These are phyloP conservation scores for Sander lucioperca DNA, from an alignment of 2,113 vertebrate species.

Conservation along the genomic window DNA sequence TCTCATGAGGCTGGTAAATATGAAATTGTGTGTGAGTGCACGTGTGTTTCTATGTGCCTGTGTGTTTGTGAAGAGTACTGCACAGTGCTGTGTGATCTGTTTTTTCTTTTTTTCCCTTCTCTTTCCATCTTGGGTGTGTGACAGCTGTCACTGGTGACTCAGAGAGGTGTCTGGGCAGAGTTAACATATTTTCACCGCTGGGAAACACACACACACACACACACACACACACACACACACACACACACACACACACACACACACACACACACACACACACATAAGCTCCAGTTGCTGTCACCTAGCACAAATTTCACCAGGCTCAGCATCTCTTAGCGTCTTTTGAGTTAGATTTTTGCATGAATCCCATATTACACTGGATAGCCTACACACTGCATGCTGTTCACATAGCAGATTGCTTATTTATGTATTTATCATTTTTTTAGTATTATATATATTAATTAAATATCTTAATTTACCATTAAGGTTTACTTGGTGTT, in stretches of 20 bases:
- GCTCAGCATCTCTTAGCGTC: slow-evolving; percentile 61
- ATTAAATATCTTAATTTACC: background rate
- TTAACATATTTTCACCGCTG: slow-evolving; percentile 68
- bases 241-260: slow-evolving; percentile 49
- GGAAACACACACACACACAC: slow-evolving; percentile 51
- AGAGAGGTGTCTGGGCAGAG: slow-evolving; percentile 77
- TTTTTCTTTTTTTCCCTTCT: slow-evolving; percentile 12
- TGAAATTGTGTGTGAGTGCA: slow-evolving; percentile 55
- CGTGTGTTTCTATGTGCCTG: slow-evolving; percentile 31
- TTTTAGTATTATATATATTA: background rate
- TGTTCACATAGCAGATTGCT: background rate
- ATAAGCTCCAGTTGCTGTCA: slow-evolving; percentile 63
- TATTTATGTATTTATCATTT: slow-evolving; percentile 20
- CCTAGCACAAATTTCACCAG: slow-evolving; percentile 57
- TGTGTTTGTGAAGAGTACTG: slow-evolving; percentile 50
- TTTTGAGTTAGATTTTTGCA: slow-evolving; percentile 39
- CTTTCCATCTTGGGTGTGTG: slow-evolving; percentile 74
- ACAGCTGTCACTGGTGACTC: slow-evolving; percentile 82
- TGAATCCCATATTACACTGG: slow-evolving; percentile 31
- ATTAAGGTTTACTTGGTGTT: background rate
- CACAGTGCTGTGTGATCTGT: slow-evolving; percentile 59
- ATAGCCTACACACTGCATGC: slow-evolving; percentile 1
- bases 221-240: slow-evolving; percentile 36
- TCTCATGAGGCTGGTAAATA: slow-evolving; percentile 75
- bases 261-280: slow-evolving; percentile 37